A percentile compares a stretch with the other conserved stretches of the same genome.
phyloP scores from a whole-genome alignment of 2,888 invertebrate species.

The Mylabris sibirica region DNA sequence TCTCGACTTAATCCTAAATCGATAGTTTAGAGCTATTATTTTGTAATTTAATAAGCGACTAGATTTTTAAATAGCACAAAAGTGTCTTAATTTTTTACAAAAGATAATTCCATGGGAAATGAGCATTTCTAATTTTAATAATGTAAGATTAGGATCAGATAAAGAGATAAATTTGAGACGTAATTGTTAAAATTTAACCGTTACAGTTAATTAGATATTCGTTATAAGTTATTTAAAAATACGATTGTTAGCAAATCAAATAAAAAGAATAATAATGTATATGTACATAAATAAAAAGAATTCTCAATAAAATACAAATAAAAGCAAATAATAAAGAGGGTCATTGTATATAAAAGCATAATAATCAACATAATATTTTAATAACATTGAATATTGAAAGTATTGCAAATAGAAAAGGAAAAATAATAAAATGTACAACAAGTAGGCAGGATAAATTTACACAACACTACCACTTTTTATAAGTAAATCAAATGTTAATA shows the following conservation, averaged over 20 bases:
- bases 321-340: conserved; percentile 25
- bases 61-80: no score
- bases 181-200: no score
- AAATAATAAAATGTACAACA: background rate
- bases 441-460: background rate
- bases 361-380: conserved; percentile 8
- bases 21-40: no score
- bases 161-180: no score
- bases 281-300: background rate
- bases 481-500: background rate
- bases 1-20: no score
- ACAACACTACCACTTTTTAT: background rate
- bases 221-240: no score
- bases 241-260: conserved; percentile 25
- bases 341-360: conserved; percentile 23
- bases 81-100: no score
- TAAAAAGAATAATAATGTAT: background rate
- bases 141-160: no score
- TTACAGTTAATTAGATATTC: no score
- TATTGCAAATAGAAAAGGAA: background rate
- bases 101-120: no score
- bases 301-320: background rate
- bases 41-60: no score
- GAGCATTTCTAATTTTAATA: no score
- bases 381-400: conserved; percentile 10